phyloP scores from a whole-genome alignment of 2,888 invertebrate genomes.

The Apocheima hispidaria region DNA sequence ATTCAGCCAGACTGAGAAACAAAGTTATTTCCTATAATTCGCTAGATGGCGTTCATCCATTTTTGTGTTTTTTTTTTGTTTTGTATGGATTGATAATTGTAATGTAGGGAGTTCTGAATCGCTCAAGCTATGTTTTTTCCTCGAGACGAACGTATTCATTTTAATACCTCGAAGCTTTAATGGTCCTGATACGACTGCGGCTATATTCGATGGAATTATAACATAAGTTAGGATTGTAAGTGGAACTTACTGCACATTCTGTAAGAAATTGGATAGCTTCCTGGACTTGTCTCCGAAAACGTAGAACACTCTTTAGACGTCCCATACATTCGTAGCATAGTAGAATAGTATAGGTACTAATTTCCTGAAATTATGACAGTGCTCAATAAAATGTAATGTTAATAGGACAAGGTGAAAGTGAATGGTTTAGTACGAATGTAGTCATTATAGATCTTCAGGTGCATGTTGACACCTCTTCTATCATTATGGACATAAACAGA shows the following conservation, averaged over 20 bases:
- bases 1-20: no score
- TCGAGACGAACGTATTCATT: no score
- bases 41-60: no score
- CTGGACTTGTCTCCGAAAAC: constrained; percentile 57
- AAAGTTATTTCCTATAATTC: no score
- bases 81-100: no score
- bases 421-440: not conserved
- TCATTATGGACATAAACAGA: not conserved
- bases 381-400: not conserved
- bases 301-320: constrained; percentile 46
- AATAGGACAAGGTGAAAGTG: not conserved
- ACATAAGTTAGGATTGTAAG: not conserved
- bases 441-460: not conserved
- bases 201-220: no score
- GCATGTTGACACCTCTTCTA: not conserved
- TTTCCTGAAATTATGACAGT: not conserved
- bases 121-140: no score
- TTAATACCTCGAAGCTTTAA: no score
- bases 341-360: not conserved
- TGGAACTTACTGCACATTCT: constrained; percentile 53
- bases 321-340: constrained; percentile 67
- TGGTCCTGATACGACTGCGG: no score
- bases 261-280: constrained; percentile 52
- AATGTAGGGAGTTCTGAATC: no score
- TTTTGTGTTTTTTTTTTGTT: no score